A percentile compares a stretch with the other conserved stretches of the same genome.
Evolutionary conservation across 92 coral and sea anemone species (phyloP).

Genomic region (Meandrina meandrites): DNA sequence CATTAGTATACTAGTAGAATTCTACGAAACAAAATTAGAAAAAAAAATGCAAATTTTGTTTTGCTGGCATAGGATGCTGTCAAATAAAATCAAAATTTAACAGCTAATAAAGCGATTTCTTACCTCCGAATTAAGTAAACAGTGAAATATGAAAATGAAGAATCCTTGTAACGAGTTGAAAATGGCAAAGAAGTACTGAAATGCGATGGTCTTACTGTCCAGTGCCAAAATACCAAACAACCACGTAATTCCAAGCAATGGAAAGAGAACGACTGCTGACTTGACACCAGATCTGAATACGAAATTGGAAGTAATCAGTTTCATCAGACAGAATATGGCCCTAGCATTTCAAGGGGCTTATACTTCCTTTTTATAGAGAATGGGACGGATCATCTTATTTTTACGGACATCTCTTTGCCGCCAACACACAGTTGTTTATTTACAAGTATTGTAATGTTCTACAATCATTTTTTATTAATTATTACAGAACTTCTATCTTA

Average conservation of each 20-base stretch:
- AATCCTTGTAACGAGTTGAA: conserved; percentile 74
- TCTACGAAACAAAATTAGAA: no score
- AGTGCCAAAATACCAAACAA: conserved; percentile 67
- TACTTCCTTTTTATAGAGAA: no score
- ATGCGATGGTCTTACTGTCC: conserved; percentile 40
- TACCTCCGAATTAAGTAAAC: conserved; percentile 69
- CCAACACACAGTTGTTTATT: no score
- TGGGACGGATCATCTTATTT: no score
- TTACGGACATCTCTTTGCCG: no score
- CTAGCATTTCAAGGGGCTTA: not conserved
- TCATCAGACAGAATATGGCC: not conserved
- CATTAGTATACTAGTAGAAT: no score
- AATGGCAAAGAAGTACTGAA: conserved; percentile 71
- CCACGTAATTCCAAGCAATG: conserved; percentile 74
- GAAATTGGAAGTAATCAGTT: not conserved
- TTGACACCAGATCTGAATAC: conserved; percentile 40
- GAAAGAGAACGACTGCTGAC: conserved; percentile 51
- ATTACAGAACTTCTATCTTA: no score
- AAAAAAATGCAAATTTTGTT: not conserved
- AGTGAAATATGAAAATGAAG: conserved; percentile 71
- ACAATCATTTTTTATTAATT: no score
- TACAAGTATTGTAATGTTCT: no score
- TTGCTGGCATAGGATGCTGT: not conserved
- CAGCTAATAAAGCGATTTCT: not conserved
- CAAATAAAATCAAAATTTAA: not conserved